These are phyloP conservation scores for Bombus difficillimus DNA, from an alignment of 1,140 invertebrate species.

Conservation along the genomic window DNA sequence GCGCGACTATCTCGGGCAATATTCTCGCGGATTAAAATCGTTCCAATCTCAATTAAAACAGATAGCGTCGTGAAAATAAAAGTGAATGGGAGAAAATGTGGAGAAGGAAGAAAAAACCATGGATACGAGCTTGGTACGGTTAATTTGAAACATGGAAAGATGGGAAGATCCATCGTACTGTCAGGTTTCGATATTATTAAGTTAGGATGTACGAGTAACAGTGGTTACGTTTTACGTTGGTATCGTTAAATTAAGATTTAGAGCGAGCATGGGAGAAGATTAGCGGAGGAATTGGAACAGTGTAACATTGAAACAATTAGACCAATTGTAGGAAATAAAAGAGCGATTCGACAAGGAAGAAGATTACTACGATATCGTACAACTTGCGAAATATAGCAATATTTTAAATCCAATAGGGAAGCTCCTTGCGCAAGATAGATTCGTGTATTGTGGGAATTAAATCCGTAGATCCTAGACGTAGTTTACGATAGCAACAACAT, in stretches of 20 bases:
- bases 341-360: not conserved
- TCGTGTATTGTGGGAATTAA: too few relatives aligned
- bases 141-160: not conserved
- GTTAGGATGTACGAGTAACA: not conserved
- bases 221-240: not conserved
- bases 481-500: too few relatives aligned
- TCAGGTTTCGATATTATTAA: not conserved
- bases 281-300: not conserved
- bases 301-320: not conserved
- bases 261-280: not conserved
- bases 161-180: not conserved
- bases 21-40: slow-evolving; percentile 9
- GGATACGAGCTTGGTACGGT: not conserved
- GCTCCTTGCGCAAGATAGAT: too few relatives aligned
- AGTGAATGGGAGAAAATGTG: not conserved
- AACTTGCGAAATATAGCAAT: not conserved
- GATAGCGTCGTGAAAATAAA: not conserved
- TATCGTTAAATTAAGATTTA: not conserved
- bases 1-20: too few relatives aligned
- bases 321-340: not conserved
- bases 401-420: too few relatives aligned
- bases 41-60: slow-evolving; percentile 10
- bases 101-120: not conserved
- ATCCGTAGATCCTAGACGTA: too few relatives aligned
- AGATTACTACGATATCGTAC: not conserved